A percentile compares a stretch with the other conserved stretches of the same genome.
Conservation (phyloP, 2,113 vertebrate species). For the Lasiurus cinereus region DNA sequence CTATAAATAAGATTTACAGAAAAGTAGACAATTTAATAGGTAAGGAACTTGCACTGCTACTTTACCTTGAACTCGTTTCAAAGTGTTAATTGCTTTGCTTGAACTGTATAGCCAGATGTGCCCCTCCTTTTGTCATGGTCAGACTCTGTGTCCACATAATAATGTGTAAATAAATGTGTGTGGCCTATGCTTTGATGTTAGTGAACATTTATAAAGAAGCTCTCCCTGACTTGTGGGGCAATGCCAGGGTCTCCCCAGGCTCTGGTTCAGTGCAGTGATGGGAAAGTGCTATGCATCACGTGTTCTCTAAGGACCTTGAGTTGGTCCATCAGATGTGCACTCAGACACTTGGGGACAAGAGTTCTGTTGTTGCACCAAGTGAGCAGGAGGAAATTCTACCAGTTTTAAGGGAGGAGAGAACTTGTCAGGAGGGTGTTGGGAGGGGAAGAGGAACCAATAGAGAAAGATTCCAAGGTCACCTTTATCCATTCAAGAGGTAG, state of each 20-base stretch:
- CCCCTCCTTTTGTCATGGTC: not conserved
- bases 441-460: constrained; percentile 65
- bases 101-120: not conserved
- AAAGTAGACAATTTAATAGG: not conserved
- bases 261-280: not conserved
- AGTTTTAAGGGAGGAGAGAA: constrained; percentile 57
- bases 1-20: not conserved
- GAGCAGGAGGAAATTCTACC: constrained; percentile 69
- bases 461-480: constrained; percentile 91
- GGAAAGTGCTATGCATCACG: not conserved
- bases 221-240: not conserved
- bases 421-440: constrained; percentile 25
- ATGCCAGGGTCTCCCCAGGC: not conserved
- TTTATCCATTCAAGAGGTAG: constrained; percentile 87
- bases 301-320: not conserved
- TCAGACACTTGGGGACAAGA: constrained; percentile 62
- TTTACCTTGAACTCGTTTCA: constrained; percentile 35
- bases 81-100: not conserved
- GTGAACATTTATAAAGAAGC: not conserved
- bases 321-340: constrained; percentile 45
- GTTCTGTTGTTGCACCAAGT: constrained; percentile 35
- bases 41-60: not conserved
- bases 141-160: not conserved
- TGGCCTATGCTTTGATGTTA: not conserved
- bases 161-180: not conserved